A percentile compares a stretch with the other conserved stretches of the same genome.
Evolutionary conservation across 2,888 invertebrate genomes (phyloP).

Genomic region (Gandaritis pyraliata): DNA sequence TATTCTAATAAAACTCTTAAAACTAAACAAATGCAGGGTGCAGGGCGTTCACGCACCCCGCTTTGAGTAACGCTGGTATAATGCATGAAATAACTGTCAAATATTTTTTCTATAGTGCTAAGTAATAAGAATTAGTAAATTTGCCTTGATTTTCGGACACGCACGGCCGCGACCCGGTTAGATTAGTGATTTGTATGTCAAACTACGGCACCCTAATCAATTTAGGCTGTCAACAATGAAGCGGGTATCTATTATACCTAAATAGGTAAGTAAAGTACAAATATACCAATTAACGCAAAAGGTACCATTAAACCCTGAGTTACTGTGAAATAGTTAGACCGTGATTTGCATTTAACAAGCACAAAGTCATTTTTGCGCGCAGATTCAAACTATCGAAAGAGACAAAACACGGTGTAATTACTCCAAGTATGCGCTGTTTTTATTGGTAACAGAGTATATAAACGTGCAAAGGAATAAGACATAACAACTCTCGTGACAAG

Average conservation of each 20-base stretch:
- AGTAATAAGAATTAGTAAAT: background rate
- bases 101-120: background rate
- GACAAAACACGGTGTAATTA: too few species aligned
- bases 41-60: too few species aligned
- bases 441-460: background rate
- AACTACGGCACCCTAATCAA: conserved; percentile 3
- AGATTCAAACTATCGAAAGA: too few species aligned
- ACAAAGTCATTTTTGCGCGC: too few species aligned
- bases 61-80: too few species aligned
- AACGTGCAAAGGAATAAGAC: conserved; percentile 12
- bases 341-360: too few species aligned
- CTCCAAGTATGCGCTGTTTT: too few species aligned
- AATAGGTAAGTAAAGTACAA: background rate
- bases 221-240: background rate
- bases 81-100: background rate
- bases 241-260: background rate
- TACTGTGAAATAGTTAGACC: too few species aligned
- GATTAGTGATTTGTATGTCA: background rate
- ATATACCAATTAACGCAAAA: background rate
- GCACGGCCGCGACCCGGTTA: background rate
- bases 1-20: too few species aligned
- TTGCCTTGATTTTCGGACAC: background rate
- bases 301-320: too few species aligned
- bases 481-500: conserved; percentile 13
- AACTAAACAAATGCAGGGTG: too few species aligned